Evolutionary conservation across 2,888 invertebrate genomes (phyloP).

Genomic region (Entomobrya proxima): DNA sequence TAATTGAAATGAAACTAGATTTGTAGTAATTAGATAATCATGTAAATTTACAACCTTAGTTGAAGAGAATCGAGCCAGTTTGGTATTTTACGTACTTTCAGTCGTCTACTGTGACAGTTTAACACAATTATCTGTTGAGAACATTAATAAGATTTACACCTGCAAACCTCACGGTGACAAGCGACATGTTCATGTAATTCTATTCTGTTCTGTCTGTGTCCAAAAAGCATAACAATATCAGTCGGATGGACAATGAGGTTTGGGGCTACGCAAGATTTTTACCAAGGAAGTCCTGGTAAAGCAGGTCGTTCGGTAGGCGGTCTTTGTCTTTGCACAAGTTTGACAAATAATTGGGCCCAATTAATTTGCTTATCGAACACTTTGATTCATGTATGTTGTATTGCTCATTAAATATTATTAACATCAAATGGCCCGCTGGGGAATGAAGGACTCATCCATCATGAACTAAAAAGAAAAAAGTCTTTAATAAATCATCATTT

Average conservation of each 20-base stretch:
- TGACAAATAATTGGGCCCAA: slow-evolving; percentile 64
- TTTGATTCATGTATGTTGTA: background rate
- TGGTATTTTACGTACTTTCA: no score
- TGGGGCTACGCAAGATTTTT: slow-evolving; percentile 42
- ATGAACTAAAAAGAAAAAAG: background rate
- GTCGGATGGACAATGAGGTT: background rate
- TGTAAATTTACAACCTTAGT: no score
- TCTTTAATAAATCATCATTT: slow-evolving; percentile 30
- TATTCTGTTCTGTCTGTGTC: no score
- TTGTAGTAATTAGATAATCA: no score
- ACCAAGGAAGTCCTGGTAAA: slow-evolving; percentile 9
- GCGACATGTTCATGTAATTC: no score
- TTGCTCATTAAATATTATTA: slow-evolving; percentile 24
- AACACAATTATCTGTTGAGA: no score
- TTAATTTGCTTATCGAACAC: slow-evolving; percentile 56
- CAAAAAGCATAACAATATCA: background rate
- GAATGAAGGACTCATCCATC: slow-evolving; percentile 9
- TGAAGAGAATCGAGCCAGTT: no score
- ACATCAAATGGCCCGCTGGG: background rate
- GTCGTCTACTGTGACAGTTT: no score
- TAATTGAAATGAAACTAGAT: no score
- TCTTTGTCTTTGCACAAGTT: slow-evolving; percentile 4
- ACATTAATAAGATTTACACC: no score
- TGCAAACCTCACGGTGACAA: no score
- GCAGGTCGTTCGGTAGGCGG: slow-evolving; percentile 9